Conservation (phyloP, 1,140 invertebrate species). For the Anadara kagoshimensis region DNA sequence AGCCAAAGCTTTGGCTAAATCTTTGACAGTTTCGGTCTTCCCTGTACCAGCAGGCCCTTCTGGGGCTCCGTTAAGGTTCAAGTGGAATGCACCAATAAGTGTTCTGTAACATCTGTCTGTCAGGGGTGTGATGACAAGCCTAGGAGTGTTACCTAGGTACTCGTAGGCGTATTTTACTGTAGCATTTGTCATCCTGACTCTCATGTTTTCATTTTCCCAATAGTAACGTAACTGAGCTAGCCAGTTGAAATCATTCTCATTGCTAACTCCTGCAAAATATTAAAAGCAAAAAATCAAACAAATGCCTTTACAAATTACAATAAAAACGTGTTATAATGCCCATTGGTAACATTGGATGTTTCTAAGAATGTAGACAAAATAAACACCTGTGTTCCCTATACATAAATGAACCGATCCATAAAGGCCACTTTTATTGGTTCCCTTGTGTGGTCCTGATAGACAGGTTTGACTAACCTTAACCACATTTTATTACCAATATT, state of each 20-base stretch:
- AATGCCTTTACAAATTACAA: no score
- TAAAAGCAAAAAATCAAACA: no score
- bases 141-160: conserved; percentile 73
- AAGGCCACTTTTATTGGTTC: no score
- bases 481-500: no score
- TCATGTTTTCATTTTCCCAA: conserved; percentile 71
- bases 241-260: conserved; percentile 75
- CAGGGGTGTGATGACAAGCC: conserved; percentile 74
- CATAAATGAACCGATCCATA: no score
- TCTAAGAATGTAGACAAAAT: no score
- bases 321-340: no score
- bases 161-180: conserved; percentile 75
- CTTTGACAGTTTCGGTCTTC: conserved; percentile 86
- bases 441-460: no score
- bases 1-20: conserved; percentile 74
- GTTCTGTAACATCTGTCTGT: conserved; percentile 86
- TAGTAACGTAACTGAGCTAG: conserved; percentile 74
- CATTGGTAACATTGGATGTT: no score
- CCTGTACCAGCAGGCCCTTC: conserved; percentile 90
- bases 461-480: no score
- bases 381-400: no score
- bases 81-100: conserved; percentile 87
- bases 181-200: conserved; percentile 73
- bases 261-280: conserved; percentile 39
- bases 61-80: conserved; percentile 89